Base-by-base conservation (phyloP, 2,797 vertebrate species). In the Aplochiton taeniatus region DNA sequence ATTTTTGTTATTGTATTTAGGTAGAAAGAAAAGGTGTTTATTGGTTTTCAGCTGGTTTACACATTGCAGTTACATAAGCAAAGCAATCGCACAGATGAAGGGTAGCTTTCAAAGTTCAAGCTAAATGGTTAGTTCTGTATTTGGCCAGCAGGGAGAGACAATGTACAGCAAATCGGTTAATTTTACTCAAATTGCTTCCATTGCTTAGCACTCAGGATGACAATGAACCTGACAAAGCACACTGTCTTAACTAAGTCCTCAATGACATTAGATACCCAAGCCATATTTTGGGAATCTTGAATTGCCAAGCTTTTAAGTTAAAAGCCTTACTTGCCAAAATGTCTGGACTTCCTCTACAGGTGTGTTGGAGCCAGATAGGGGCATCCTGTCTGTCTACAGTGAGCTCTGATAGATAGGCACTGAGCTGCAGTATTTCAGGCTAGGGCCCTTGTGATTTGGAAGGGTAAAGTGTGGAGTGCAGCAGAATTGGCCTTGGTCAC, bases 141-240 rank as follows among this genome's bases (percentile, higher is more conserved):
- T 0, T 69, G 41, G 58, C 85, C 92, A 86, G 82, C 79, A 87
- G 90, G 83, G 76, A 87, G 92, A 81, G 92, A 89, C 86, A 92
- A 49, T 93, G 87, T 90, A 90, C 88, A 86, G 31, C 4, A 52
- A 51, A 92, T 90, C 9, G 20, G 31, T 8, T 0, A 57, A 57
- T 31, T 31, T 31, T 3, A 31, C 31, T 31, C 31, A 31, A 56
- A 49, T 14, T 4, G 8, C 56, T 10, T 46, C 55, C 47, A 12
- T 42, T 59, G 17, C n/a, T 49, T 11, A 0, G 68, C 6, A 11
- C 47, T 50, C 55, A 65, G 50, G 53, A 5, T 9, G 16, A 63
- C 61, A 9, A 7, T n/a, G 6, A 56, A 56, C 31, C 54, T n/a
- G 31, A 31, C 31, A 31, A 31, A 31, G 31, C 2, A 6, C 31